These are phyloP conservation scores for Dinothrombium tinctorium DNA, from an alignment of 1,140 invertebrate species.

Conservation along the genomic window DNA sequence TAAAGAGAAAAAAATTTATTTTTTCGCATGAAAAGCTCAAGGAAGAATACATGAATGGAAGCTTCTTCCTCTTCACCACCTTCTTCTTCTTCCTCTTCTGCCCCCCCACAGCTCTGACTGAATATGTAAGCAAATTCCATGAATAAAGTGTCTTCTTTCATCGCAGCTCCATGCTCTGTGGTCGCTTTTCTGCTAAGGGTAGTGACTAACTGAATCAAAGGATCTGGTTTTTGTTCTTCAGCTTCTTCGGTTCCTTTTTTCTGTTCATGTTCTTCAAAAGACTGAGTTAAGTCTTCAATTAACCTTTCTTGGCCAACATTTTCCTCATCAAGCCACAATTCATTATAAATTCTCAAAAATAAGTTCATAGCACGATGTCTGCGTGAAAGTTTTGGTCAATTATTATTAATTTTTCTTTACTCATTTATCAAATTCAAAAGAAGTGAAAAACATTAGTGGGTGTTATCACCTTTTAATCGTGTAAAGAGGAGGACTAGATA, in stretches of 20 bases:
- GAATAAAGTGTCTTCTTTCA: slow-evolving; percentile 76
- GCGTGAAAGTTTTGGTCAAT: slow-evolving; percentile 20
- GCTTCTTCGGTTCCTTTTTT: slow-evolving; percentile 59
- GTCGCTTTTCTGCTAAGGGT: slow-evolving; percentile 93
- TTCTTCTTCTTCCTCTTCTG: slow-evolving; percentile 65
- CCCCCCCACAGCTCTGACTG: slow-evolving; percentile 69
- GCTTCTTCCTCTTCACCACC: slow-evolving; percentile 52
- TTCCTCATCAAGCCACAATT: slow-evolving; percentile 83
- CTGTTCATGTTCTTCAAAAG: slow-evolving; percentile 75
- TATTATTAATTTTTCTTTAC: neutral
- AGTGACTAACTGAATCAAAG: slow-evolving; percentile 79
- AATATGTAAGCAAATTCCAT: slow-evolving; percentile 96
- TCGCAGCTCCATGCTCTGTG: slow-evolving; percentile 48
- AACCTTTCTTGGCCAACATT: slow-evolving; percentile 89
- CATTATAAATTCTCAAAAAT: slow-evolving; percentile 75
- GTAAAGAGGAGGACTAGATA: neutral
- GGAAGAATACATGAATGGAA: slow-evolving; percentile 58
- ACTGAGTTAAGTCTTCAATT: slow-evolving; percentile 85
- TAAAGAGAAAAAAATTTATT: slow-evolving; percentile 21
- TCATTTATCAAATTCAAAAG: neutral
- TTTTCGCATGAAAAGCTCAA: neutral
- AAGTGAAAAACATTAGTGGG: neutral
- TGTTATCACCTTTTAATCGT: neutral
- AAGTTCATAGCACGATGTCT: slow-evolving; percentile 97
- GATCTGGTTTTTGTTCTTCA: slow-evolving; percentile 73